Evolutionary conservation across 2,797 vertebrate genomes (phyloP), one percentile per base, ranked within the genome.

Genomic region (Limnodromus scolopaceus): DNA sequence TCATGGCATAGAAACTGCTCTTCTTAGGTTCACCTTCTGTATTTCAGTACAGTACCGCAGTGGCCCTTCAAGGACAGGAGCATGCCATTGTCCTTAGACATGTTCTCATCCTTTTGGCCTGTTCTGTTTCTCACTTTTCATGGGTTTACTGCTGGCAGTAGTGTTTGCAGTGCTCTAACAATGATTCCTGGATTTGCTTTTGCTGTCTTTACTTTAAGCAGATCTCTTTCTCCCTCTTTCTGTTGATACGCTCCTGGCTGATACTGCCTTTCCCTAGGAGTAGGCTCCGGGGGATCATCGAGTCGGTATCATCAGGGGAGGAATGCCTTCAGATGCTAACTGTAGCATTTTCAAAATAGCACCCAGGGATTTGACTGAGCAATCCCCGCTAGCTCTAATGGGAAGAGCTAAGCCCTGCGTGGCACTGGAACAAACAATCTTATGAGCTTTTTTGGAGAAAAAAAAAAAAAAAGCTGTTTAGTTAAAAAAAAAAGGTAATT

Each of bases 181-280:
- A 32, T 0, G 1, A 14, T 69, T 16, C 13, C n/a, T 36, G 27
- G 2, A 7, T 71, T 92, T 93, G 70, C 30, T 84, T 89, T 77
- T 80, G 38, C 45, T 57, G 28, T 14, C 48, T 65, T 84, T 39
- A 19, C 25, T 76, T 70, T 65, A 74, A 79, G 55, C 54, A 77
- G 51, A 55, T 63, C 46, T 66, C 36, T 34, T 70, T 79, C 25
- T 54, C 49, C 27, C 23, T 80, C 41, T 46, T 48, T 58, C 38
- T 7, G 0, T 3, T 3, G 1, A 39, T 34, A 3, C 0, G 1
- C 48, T 79, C 11, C 53, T 84, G 64, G n/a, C 34, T 89, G 48
- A 20, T 10, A 9, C 8, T 41, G 77, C 41, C 55, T 54, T 87
- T 92, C 48, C 39, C 63, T 61, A 36, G 84, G 70, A 70, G 18